A percentile compares a stretch with the other conserved stretches of the same genome.
Evolutionary conservation across 2,888 invertebrate genomes (phyloP).

Genomic region (Diplolepis rosae): DNA sequence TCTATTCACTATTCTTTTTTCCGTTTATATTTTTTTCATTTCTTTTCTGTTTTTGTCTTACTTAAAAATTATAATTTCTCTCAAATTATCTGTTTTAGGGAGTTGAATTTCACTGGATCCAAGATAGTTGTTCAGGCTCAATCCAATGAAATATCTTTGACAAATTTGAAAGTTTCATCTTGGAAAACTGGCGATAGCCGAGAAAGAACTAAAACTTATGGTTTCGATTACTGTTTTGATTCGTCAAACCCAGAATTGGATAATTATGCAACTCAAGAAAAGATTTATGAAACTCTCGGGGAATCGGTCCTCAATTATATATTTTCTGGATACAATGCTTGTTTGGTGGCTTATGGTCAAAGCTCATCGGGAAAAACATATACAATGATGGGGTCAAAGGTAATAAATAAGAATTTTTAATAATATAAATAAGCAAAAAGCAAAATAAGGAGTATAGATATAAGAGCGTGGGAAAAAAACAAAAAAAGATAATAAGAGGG

Average conservation of each 20-base stretch:
- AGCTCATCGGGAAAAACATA: slow-evolving; percentile 86
- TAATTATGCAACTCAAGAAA: slow-evolving; percentile 76
- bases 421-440: background rate
- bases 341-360: slow-evolving; percentile 85
- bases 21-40: too few relatives aligned
- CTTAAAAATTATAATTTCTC: background rate
- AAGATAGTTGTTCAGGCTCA: slow-evolving; percentile 61
- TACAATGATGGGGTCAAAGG: slow-evolving; percentile 82
- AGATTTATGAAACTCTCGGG: slow-evolving; percentile 82
- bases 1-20: background rate
- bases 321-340: slow-evolving; percentile 80
- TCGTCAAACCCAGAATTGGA: slow-evolving; percentile 75
- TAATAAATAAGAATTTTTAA: slow-evolving; percentile 46
- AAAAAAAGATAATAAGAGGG: too few relatives aligned
- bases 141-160: slow-evolving; percentile 57
- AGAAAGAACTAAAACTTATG: slow-evolving; percentile 78
- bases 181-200: slow-evolving; percentile 82
- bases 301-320: slow-evolving; percentile 79
- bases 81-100: slow-evolving; percentile 50
- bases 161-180: slow-evolving; percentile 76
- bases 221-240: slow-evolving; percentile 80
- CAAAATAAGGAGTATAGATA: background rate
- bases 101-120: slow-evolving; percentile 60
- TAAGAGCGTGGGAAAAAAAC: too few relatives aligned
- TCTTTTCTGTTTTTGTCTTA: background rate